Evolutionary conservation across 2,113 vertebrate species (phyloP).

Genomic region (Corapipo altera): DNA sequence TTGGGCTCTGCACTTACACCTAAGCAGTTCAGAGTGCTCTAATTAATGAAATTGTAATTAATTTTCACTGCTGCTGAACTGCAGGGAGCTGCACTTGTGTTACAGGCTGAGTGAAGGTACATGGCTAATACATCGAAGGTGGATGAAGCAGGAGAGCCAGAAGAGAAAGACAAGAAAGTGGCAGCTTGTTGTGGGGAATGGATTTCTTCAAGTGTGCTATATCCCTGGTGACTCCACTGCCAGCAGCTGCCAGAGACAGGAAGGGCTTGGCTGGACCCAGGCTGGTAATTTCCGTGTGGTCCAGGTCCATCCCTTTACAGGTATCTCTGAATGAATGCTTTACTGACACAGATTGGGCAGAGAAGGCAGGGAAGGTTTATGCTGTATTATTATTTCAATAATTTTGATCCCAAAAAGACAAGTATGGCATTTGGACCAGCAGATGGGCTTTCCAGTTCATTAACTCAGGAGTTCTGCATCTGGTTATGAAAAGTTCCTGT

Average conservation of each 20-base stretch:
- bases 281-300: neutral
- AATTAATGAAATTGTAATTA: neutral
- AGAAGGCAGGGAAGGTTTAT: neutral
- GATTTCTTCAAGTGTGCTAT: neutral
- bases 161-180: neutral
- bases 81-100: neutral
- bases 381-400: neutral
- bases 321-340: neutral
- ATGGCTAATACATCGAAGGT: neutral
- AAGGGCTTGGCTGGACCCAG: neutral
- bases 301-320: neutral
- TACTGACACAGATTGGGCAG: neutral
- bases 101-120: neutral
- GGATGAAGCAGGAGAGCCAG: neutral
- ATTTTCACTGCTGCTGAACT: neutral
- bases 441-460: neutral
- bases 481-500: neutral
- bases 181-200: neutral
- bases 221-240: accelerated
- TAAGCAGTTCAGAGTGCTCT: neutral
- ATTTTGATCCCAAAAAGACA: neutral
- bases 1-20: neutral
- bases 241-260: neutral
- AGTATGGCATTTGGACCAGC: neutral
- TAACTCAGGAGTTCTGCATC: neutral